phyloP scores from a whole-genome alignment of 2,113 vertebrate genomes.

The Myrmecophaga tridactyla region DNA sequence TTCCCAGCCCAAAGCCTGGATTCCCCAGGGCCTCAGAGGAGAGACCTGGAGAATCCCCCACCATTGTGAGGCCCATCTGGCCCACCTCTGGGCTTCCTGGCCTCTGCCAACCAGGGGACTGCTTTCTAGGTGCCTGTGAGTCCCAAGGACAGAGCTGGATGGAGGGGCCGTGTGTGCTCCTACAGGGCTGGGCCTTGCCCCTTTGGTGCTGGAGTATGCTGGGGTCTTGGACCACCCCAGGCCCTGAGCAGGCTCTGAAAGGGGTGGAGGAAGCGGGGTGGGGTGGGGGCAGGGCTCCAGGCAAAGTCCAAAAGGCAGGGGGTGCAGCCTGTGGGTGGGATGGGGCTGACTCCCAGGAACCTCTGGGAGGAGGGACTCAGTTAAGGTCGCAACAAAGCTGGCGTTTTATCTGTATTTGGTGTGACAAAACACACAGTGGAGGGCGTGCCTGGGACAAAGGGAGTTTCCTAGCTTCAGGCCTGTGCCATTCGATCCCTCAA shows the following conservation, averaged over 20 bases:
- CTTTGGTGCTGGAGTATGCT: background rate
- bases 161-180: background rate
- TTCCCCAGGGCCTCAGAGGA: background rate
- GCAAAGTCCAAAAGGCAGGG: background rate
- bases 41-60: background rate
- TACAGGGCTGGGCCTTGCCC: too few species aligned
- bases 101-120: background rate
- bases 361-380: background rate
- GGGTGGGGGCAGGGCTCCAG: background rate
- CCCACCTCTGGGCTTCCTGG: background rate
- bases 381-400: background rate
- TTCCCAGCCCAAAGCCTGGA: background rate
- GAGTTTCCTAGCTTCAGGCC: conserved; percentile 7
- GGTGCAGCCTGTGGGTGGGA: background rate
- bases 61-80: background rate
- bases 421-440: background rate
- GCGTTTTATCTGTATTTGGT: background rate
- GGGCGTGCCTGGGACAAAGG: background rate
- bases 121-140: background rate
- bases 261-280: background rate
- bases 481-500: background rate
- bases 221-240: too few species aligned
- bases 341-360: background rate
- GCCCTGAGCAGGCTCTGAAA: background rate
- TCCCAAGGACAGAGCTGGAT: background rate